A percentile compares a stretch with the other conserved stretches of the same genome.
Conservation (phyloP, 2,888 invertebrate genomes). For the Caenorhabditis drosophilae region DNA sequence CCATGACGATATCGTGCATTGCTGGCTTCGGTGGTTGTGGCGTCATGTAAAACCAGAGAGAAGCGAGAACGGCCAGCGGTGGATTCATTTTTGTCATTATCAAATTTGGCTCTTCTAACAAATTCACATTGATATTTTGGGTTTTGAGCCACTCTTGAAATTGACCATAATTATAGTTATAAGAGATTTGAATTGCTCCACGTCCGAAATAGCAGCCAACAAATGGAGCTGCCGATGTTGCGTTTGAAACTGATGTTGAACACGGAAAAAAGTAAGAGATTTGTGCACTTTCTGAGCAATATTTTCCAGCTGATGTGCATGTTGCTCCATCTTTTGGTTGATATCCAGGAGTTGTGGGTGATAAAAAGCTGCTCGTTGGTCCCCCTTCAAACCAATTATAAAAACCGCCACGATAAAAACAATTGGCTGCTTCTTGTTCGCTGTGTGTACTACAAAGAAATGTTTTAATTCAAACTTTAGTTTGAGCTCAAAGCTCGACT, state of each 20-base stretch:
- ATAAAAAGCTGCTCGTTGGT: slow-evolving; percentile 52
- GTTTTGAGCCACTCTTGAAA: slow-evolving; percentile 57
- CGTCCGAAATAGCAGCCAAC: slow-evolving; percentile 62
- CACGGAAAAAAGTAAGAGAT: slow-evolving; percentile 58
- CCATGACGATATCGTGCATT: slow-evolving; percentile 69
- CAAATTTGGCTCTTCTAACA: slow-evolving; percentile 54
- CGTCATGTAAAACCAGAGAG: slow-evolving; percentile 68
- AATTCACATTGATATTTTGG: slow-evolving; percentile 44
- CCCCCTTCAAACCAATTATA: slow-evolving; percentile 67
- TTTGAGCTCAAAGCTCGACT: background rate
- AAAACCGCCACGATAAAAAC: slow-evolving; percentile 66
- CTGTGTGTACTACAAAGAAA: slow-evolving; percentile 13
- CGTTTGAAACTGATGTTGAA: too few species aligned
- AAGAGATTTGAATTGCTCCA: slow-evolving; percentile 63
- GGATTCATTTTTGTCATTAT: slow-evolving; percentile 61
- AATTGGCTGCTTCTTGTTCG: slow-evolving; percentile 51
- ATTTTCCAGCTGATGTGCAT: slow-evolving; percentile 47
- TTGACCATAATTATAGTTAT: slow-evolving; percentile 64
- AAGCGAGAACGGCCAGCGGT: slow-evolving; percentile 60
- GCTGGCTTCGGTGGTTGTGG: slow-evolving; percentile 69
- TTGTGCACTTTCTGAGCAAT: slow-evolving; percentile 50
- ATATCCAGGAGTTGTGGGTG: slow-evolving; percentile 49
- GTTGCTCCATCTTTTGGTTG: slow-evolving; percentile 51
- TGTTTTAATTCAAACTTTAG: background rate
- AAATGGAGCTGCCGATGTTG: slow-evolving; percentile 27